phyloP scores from a whole-genome alignment of 2,888 invertebrate species.

The Dryococelus australis region DNA sequence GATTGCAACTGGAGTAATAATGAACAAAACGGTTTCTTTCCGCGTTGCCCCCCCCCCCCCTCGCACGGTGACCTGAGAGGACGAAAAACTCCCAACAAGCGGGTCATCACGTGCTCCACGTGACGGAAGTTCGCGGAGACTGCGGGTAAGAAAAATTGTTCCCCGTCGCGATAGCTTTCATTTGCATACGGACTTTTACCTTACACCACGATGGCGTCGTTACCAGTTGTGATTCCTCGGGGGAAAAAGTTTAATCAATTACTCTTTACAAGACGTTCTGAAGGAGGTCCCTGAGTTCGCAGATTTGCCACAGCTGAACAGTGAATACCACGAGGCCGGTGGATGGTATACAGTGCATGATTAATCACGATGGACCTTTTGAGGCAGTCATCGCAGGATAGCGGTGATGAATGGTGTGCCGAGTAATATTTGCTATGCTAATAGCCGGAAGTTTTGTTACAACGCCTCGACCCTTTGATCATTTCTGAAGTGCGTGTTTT shows the following conservation, averaged over 20 bases:
- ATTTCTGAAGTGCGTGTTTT: not conserved
- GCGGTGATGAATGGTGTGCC: not conserved
- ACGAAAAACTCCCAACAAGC: too few relatives aligned
- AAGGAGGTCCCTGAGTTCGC: not conserved
- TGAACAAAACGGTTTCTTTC: too few relatives aligned
- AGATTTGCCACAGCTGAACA: not conserved
- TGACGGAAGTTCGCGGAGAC: not conserved
- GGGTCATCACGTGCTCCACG: not conserved
- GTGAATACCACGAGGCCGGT: not conserved
- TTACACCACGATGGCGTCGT: too few relatives aligned
- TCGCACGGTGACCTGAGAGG: too few relatives aligned
- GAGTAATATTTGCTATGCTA: conserved; percentile 1
- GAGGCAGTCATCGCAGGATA: not conserved
- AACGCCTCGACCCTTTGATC: not conserved
- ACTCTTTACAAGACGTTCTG: not conserved
- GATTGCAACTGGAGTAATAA: too few relatives aligned
- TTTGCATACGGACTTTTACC: not conserved
- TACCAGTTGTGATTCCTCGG: not conserved
- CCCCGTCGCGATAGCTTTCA: not conserved
- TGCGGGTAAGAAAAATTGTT: not conserved
- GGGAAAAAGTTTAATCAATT: not conserved
- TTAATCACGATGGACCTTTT: not conserved
- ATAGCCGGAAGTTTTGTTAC: not conserved
- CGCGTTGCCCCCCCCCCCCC: too few relatives aligned
- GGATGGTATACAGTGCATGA: not conserved